Conservation (phyloP, 92 coral and sea anemone genomes). For the Ricordea florida region DNA sequence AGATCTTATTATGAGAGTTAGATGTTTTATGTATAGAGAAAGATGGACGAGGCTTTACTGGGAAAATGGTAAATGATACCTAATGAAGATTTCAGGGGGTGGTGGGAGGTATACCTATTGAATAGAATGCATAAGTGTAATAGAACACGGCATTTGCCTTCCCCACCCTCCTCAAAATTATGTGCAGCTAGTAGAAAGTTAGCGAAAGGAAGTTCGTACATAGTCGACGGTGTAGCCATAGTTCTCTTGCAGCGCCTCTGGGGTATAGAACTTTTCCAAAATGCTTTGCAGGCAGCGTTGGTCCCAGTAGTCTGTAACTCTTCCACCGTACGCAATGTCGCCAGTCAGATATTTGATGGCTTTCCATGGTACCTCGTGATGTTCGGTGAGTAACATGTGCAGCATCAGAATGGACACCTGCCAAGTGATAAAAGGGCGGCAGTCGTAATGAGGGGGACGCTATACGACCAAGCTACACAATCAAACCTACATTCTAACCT, state of each 20-base stretch:
- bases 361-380: slow-evolving; percentile 93
- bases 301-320: slow-evolving; percentile 97
- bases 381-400: slow-evolving; percentile 88
- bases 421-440: not conserved
- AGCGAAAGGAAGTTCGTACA: slow-evolving; percentile 67
- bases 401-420: slow-evolving; percentile 96
- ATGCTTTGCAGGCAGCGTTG: slow-evolving; percentile 92
- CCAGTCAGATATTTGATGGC: slow-evolving; percentile 89
- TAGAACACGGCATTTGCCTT: no score
- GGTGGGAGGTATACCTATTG: no score
- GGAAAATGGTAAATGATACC: no score
- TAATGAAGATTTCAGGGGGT: no score
- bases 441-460: no score
- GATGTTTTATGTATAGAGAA: no score
- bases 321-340: slow-evolving; percentile 95
- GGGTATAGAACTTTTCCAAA: slow-evolving; percentile 77
- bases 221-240: slow-evolving; percentile 82
- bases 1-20: no score
- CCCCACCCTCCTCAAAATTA: no score
- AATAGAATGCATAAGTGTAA: no score
- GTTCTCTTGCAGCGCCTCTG: slow-evolving; percentile 75
- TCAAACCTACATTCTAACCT: not conserved
- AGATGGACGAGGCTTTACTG: no score
- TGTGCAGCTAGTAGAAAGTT: no score
- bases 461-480: no score